Conservation (phyloP, 2,113 vertebrate species). For the Isurus oxyrinchus region DNA sequence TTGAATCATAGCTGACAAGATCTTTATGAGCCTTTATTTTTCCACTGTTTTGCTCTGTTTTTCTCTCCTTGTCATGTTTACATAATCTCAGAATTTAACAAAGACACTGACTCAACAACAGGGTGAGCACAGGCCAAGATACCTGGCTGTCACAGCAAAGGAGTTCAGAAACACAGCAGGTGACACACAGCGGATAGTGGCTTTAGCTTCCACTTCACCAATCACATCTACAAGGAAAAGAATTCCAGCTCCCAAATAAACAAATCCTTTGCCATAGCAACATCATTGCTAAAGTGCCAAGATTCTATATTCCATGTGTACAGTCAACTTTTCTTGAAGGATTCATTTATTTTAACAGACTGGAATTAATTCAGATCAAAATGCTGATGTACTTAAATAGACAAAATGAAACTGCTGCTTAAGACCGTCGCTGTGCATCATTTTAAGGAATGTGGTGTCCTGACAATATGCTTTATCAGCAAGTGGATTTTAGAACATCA, state of each 20-base stretch:
- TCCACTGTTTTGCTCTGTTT: background rate
- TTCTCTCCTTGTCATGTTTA: background rate
- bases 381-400: background rate
- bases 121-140: background rate
- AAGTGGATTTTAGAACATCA: background rate
- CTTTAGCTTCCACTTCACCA: background rate
- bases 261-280: background rate
- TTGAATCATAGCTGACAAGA: background rate
- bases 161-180: background rate
- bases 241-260: background rate
- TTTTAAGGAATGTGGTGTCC: background rate
- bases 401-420: background rate
- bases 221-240: background rate
- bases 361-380: background rate
- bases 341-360: background rate
- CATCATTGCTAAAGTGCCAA: background rate
- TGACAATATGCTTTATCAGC: conserved; percentile 1
- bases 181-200: too few species aligned
- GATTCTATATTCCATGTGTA: background rate
- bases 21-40: background rate
- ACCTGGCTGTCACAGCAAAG: background rate
- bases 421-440: background rate
- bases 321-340: background rate
- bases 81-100: background rate
- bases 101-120: background rate